These are phyloP conservation scores for Drosophila pseudoobscura DNA, from an alignment of 1,140 invertebrate species.

Conservation along the genomic window DNA sequence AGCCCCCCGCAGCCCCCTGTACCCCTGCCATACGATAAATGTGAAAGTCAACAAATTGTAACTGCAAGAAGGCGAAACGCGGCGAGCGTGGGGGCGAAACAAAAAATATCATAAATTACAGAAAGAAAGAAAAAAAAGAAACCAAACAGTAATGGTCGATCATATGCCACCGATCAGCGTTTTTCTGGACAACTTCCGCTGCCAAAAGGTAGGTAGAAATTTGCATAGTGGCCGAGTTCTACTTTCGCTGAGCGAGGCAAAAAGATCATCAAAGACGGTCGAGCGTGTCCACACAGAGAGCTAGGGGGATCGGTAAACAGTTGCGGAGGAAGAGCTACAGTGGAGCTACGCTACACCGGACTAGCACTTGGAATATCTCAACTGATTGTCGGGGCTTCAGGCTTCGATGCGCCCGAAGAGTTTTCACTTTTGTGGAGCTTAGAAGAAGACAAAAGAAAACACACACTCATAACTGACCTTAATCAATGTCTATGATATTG, in stretches of 20 bases:
- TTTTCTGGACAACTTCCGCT: conserved; percentile 61
- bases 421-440: conserved; percentile 66
- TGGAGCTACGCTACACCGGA: too few relatives aligned
- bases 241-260: conserved; percentile 56
- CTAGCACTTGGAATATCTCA: too few relatives aligned
- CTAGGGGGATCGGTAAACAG: too few relatives aligned
- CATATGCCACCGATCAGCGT: conserved; percentile 54
- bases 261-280: conserved; percentile 49
- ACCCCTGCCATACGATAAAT: conserved; percentile 44
- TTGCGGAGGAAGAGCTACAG: too few relatives aligned
- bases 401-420: conserved; percentile 38
- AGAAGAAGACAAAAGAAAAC: conserved; percentile 14
- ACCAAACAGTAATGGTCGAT: conserved; percentile 24
- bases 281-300: conserved; percentile 6
- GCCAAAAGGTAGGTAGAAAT: conserved; percentile 21
- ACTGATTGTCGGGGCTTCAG: not conserved
- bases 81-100: not conserved
- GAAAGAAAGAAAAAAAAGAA: conserved; percentile 9
- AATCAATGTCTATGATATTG: conserved; percentile 66
- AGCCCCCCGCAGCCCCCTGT: too few relatives aligned
- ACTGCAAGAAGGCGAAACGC: conserved; percentile 5
- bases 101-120: conserved; percentile 16
- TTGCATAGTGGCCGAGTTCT: conserved; percentile 66
- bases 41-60: conserved; percentile 71
- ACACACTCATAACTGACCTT: conserved; percentile 74